Percentiles rank a stretch among this genome's conserved stretches.
These are phyloP conservation scores for Galerucella nymphaeae DNA, from an alignment of 2,888 invertebrate genomes.

Conservation along the genomic window DNA sequence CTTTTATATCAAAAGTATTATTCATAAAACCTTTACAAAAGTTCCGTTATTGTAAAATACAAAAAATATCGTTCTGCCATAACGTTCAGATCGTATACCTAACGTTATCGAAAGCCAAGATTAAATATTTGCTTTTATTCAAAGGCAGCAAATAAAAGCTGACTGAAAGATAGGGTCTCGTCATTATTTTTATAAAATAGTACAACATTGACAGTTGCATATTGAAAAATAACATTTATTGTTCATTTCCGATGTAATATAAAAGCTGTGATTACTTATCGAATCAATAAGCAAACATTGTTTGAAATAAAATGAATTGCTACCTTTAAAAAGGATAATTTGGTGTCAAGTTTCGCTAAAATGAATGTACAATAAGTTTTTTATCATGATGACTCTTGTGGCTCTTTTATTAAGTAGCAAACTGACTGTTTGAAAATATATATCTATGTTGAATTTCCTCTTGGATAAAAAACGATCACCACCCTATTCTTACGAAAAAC, in stretches of 20 bases:
- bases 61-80: not conserved
- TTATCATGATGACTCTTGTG: slow-evolving; percentile 5
- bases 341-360: no score
- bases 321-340: not conserved
- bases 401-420: slow-evolving; percentile 8
- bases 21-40: not conserved
- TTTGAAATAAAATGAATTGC: slow-evolving; percentile 3
- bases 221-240: slow-evolving; percentile 17
- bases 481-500: slow-evolving; percentile 43
- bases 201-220: slow-evolving; percentile 20
- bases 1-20: no score
- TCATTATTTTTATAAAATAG: slow-evolving; percentile 36
- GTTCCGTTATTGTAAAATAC: not conserved
- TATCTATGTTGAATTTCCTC: slow-evolving; percentile 26
- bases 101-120: slow-evolving; percentile 11
- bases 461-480: slow-evolving; percentile 39
- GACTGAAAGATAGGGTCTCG: slow-evolving; percentile 29
- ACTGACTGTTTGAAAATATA: not conserved
- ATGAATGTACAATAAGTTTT: no score
- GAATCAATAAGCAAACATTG: slow-evolving; percentile 18
- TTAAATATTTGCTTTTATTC: slow-evolving; percentile 30
- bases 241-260: slow-evolving; percentile 12
- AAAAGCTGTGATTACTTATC: slow-evolving; percentile 27
- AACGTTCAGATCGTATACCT: not conserved
- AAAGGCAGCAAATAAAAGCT: slow-evolving; percentile 33